These are phyloP conservation scores for Augiades crinisus DNA, from an alignment of 2,888 invertebrate species.

Conservation along the genomic window DNA sequence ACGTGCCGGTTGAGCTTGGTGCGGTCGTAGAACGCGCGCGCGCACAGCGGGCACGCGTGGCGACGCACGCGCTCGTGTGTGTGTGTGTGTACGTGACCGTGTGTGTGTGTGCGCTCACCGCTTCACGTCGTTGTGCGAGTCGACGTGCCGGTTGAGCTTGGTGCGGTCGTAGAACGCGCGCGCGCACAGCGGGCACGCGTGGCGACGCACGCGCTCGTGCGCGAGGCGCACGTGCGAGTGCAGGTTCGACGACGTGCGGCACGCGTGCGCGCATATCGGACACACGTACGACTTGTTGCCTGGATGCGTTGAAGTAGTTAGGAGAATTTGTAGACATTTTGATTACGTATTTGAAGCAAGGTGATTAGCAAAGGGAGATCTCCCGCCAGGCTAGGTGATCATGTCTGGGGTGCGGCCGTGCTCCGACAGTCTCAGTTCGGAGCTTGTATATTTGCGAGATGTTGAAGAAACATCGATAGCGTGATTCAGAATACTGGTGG, in stretches of 20 bases:
- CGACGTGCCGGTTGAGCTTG: conserved; percentile 49
- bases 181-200: conserved; percentile 44
- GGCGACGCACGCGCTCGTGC: conserved; percentile 40
- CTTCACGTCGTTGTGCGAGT: conserved; percentile 55
- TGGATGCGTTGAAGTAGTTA: too few relatives aligned
- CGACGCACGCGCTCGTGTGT: conserved; percentile 42
- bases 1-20: conserved; percentile 48
- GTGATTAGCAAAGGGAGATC: too few relatives aligned
- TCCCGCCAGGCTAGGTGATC: too few relatives aligned
- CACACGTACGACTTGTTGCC: conserved; percentile 54
- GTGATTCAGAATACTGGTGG: too few relatives aligned
- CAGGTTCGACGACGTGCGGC: conserved; percentile 50
- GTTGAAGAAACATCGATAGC: too few relatives aligned
- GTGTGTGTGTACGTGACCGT: too few relatives aligned
- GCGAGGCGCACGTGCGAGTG: conserved; percentile 43
- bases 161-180: conserved; percentile 41
- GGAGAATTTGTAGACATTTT: too few relatives aligned
- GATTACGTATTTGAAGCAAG: too few relatives aligned
- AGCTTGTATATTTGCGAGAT: too few relatives aligned
- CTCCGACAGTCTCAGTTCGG: too few relatives aligned
- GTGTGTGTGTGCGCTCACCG: conserved; percentile 42
- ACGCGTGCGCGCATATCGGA: conserved; percentile 45
- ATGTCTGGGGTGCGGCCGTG: too few relatives aligned
- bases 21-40: conserved; percentile 40
- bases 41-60: conserved; percentile 44